Evolutionary conservation across 2,113 vertebrate genomes (phyloP).

Genomic region (Ascaphus truei): DNA sequence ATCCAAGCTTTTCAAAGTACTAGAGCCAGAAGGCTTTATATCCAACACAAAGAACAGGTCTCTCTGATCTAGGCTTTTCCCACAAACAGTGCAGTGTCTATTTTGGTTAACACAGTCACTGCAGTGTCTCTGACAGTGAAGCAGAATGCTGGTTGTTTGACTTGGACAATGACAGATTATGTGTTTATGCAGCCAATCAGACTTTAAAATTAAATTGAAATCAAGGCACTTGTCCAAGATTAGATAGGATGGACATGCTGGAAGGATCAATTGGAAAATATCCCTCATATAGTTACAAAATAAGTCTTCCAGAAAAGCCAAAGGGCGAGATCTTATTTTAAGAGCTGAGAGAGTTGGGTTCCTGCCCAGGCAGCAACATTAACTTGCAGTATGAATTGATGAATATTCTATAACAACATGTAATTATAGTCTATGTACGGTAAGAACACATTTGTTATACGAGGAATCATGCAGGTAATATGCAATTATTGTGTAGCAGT

Average conservation of each 20-base stretch:
- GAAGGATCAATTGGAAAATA: conserved; percentile 5
- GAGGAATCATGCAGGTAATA: not conserved
- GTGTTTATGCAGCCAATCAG: conserved; percentile 15
- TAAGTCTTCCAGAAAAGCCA: conserved; percentile 16
- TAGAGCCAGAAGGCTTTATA: conserved; percentile 1
- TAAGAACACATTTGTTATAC: not conserved
- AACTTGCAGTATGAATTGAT: not conserved
- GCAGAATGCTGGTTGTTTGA: not conserved
- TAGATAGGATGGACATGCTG: not conserved
- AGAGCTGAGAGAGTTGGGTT: not conserved
- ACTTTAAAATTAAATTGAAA: conserved; percentile 33
- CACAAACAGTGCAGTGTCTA: conserved; percentile 1
- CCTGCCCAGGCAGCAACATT: not conserved
- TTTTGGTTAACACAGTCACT: not conserved
- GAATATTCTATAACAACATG: conserved; percentile 10
- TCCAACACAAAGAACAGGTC: not conserved
- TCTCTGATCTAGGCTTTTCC: conserved; percentile 9
- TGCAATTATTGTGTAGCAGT: not conserved
- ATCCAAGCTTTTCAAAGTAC: conserved; percentile 16
- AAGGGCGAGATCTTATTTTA: conserved; percentile 14
- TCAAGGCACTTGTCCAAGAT: conserved; percentile 28
- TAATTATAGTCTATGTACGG: not conserved
- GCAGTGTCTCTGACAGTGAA: not conserved
- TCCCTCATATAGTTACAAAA: conserved; percentile 1
- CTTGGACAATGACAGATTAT: conserved; percentile 16